phyloP scores from a whole-genome alignment of 2,888 invertebrate species.

The Volucella zonaria region DNA sequence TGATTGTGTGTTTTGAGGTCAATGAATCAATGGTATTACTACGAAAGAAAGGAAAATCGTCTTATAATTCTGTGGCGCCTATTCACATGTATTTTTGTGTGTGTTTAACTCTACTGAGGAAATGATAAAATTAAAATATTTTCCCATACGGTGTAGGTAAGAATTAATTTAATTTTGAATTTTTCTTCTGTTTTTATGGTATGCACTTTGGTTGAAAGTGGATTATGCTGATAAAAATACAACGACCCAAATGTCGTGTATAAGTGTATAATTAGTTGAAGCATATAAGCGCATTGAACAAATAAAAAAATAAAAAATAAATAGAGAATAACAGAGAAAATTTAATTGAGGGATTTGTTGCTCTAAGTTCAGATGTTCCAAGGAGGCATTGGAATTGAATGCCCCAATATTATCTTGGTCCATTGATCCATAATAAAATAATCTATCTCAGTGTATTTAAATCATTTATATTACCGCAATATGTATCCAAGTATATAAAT shows the following conservation, averaged over 20 bases:
- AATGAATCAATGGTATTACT: constrained; percentile 34
- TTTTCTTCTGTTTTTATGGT: constrained; percentile 24
- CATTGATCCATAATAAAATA: too few species aligned
- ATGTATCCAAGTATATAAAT: too few species aligned
- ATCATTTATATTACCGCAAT: too few species aligned
- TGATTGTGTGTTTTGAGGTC: constrained; percentile 25
- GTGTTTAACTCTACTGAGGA: constrained; percentile 21
- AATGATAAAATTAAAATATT: constrained; percentile 49
- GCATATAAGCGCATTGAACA: too few species aligned
- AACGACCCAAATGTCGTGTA: constrained; percentile 16
- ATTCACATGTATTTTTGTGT: not conserved
- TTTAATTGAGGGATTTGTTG: too few species aligned
- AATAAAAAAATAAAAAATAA: too few species aligned
- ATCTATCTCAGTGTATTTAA: too few species aligned
- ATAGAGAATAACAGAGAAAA: too few species aligned
- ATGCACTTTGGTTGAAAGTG: constrained; percentile 12
- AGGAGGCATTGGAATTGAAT: too few species aligned
- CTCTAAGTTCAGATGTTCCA: too few species aligned
- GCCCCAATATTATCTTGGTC: too few species aligned
- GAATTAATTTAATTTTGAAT: constrained; percentile 1
- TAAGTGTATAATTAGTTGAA: too few species aligned
- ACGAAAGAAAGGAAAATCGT: constrained; percentile 40
- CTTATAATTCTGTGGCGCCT: constrained; percentile 7
- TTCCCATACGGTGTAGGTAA: constrained; percentile 19
- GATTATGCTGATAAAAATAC: constrained; percentile 9